These are phyloP conservation scores for Neodontobutis hainanensis DNA, from an alignment of 2,113 vertebrate genomes.

Conservation along the genomic window DNA sequence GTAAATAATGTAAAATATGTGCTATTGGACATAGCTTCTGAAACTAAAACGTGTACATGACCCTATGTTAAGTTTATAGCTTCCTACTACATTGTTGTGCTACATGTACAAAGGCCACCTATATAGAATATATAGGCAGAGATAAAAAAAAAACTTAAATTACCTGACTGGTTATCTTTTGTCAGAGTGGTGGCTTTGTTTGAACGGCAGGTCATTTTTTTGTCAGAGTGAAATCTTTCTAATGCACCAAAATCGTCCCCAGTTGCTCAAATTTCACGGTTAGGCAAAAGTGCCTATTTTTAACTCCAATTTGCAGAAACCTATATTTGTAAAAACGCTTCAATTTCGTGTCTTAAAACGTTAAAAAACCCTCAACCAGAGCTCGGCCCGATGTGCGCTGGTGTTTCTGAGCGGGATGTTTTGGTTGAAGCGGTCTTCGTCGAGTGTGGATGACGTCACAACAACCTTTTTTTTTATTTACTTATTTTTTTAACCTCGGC, in stretches of 20 bases:
- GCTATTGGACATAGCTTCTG: too few species aligned
- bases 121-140: not conserved
- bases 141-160: not conserved
- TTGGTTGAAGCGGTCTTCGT: not conserved
- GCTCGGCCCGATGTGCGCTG: not conserved
- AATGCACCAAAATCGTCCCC: not conserved
- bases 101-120: too few species aligned
- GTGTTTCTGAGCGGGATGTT: not conserved
- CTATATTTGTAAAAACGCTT: too few species aligned
- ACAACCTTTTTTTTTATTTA: not conserved
- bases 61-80: too few species aligned
- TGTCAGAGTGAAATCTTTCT: not conserved
- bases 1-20: too few species aligned
- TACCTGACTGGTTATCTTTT: not conserved
- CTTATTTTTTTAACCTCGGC: too few species aligned
- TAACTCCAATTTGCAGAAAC: too few species aligned
- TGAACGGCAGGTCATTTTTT: not conserved
- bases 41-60: too few species aligned
- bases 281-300: not conserved
- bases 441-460: constrained; percentile 1
- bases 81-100: too few species aligned
- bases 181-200: not conserved
- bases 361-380: not conserved
- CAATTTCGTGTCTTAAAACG: not conserved
- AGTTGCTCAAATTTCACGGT: not conserved